phyloP scores from a whole-genome alignment of 2,113 vertebrate genomes.

The Lasiurus cinereus region DNA sequence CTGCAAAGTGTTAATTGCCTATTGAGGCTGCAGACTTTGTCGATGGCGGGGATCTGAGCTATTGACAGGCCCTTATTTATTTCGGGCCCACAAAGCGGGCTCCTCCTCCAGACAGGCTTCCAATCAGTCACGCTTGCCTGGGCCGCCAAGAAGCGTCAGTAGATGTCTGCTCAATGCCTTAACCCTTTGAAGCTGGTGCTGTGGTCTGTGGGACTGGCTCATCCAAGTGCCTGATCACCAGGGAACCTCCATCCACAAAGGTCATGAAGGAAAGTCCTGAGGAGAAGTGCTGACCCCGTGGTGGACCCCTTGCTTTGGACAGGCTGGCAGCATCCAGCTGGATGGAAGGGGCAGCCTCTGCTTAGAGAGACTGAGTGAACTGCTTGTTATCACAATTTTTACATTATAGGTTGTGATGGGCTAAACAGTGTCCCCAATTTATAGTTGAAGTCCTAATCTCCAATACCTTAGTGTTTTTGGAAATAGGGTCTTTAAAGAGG shows the following conservation, averaged over 20 bases:
- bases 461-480: background rate
- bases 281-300: too few relatives aligned
- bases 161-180: constrained; percentile 87
- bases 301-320: background rate
- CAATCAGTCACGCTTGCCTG: constrained; percentile 91
- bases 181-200: constrained; percentile 89
- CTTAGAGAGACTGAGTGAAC: background rate
- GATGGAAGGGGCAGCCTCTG: background rate
- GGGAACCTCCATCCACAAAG: constrained; percentile 61
- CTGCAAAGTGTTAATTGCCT: constrained; percentile 93
- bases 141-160: constrained; percentile 86
- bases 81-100: constrained; percentile 86
- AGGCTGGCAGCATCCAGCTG: fast-evolving
- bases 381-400: background rate
- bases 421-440: background rate
- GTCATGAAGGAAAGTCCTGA: background rate
- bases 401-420: fast-evolving
- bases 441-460: background rate
- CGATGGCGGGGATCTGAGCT: constrained; percentile 88
- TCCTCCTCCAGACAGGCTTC: constrained; percentile 88
- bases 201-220: constrained; percentile 81
- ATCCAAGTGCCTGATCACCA: constrained; percentile 58
- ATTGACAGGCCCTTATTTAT: constrained; percentile 91
- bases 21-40: constrained; percentile 91
- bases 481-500: background rate